A percentile compares a stretch with the other conserved stretches of the same genome.
These are phyloP conservation scores for Larimichthys crocea DNA, from an alignment of 2,113 vertebrate genomes.

Conservation along the genomic window DNA sequence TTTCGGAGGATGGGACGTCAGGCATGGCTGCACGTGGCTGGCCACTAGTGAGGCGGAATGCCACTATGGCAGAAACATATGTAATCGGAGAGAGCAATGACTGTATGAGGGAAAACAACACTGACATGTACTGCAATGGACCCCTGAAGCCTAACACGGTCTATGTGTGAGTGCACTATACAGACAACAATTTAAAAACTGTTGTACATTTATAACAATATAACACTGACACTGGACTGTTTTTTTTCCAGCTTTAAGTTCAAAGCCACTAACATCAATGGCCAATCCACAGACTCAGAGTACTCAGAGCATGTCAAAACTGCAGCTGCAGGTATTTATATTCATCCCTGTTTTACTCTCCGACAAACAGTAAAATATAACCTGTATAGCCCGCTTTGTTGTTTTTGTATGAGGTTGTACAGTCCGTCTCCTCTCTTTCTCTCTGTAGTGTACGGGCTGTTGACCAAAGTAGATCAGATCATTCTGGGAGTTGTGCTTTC, in stretches of 20 bases:
- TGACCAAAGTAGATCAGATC: constrained; percentile 93
- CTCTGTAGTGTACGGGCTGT: constrained; percentile 85
- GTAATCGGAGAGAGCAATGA: constrained; percentile 89
- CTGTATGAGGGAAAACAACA: constrained; percentile 86
- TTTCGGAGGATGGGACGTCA: constrained; percentile 50
- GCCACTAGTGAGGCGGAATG: constrained; percentile 49
- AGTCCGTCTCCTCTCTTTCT: constrained; percentile 1
- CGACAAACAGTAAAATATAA: not conserved
- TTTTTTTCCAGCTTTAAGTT: constrained; percentile 92
- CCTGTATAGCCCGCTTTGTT: not conserved
- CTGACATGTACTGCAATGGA: constrained; percentile 92
- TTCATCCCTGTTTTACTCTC: not conserved
- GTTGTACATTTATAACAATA: not conserved
- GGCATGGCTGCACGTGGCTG: not conserved
- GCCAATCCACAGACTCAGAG: constrained; percentile 95
- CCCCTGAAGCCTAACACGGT: constrained; percentile 92
- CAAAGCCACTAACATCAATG: constrained; percentile 92
- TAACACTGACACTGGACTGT: not conserved
- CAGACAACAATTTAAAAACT: not conserved
- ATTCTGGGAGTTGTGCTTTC: constrained; percentile 94
- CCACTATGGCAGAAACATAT: constrained; percentile 84
- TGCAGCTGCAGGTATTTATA: constrained; percentile 89
- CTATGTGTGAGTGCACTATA: constrained; percentile 89
- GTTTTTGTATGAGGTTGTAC: not conserved
- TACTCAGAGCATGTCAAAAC: constrained; percentile 94